A percentile compares a stretch with the other conserved stretches of the same genome.
Evolutionary conservation across 2,797 vertebrate species (phyloP).

Genomic region (Cynopterus sphinx): DNA sequence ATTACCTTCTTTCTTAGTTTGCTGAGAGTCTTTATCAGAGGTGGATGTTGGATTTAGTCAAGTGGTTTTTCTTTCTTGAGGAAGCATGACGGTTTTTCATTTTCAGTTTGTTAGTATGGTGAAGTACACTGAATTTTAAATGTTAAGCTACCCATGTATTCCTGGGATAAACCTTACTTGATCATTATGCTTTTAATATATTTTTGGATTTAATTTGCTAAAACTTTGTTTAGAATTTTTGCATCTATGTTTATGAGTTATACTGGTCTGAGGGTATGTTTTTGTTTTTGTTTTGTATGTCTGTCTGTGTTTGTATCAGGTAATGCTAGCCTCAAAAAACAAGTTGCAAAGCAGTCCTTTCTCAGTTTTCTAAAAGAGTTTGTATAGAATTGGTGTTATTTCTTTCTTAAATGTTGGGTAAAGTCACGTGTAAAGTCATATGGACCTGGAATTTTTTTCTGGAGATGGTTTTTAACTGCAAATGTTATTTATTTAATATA

Average conservation of each 20-base stretch:
- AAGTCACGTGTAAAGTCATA: background rate
- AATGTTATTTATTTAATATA: background rate
- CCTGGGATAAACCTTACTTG: background rate
- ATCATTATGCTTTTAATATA: background rate
- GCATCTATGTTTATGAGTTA: background rate
- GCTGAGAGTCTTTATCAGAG: background rate
- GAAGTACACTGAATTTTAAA: background rate
- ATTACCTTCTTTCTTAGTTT: background rate
- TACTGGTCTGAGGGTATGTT: background rate
- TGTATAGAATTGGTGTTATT: background rate
- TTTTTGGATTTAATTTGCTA: background rate
- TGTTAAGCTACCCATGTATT: background rate
- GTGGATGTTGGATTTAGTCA: background rate
- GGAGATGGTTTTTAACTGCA: background rate
- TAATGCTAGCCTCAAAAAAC: background rate
- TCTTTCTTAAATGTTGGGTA: background rate
- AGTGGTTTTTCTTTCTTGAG: background rate
- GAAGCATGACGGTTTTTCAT: background rate
- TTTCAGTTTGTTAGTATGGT: background rate
- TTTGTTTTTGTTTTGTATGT: background rate
- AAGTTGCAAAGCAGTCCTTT: background rate
- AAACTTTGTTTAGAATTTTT: conserved; percentile 8
- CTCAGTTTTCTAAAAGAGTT: background rate
- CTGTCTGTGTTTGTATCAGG: background rate
- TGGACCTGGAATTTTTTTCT: background rate